A percentile compares a stretch with the other conserved stretches of the same genome.
These are phyloP conservation scores for Alauda arvensis DNA, from an alignment of 2,797 vertebrate species.

Conservation along the genomic window DNA sequence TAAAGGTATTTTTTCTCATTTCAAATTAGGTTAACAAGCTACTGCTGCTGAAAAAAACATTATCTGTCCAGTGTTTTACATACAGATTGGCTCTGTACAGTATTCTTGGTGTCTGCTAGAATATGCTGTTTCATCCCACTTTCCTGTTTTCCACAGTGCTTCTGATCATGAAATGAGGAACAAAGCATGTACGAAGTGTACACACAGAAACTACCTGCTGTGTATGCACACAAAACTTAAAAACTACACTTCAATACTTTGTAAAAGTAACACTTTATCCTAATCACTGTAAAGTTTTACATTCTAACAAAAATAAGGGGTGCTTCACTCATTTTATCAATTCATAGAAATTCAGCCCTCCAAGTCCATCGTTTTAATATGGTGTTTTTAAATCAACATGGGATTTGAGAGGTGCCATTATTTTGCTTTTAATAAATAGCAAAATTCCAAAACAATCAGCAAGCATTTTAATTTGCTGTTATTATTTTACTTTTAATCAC, in stretches of 20 bases:
- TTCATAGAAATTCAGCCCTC: background rate
- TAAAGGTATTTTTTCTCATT: background rate
- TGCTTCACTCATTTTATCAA: background rate
- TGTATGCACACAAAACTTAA: background rate
- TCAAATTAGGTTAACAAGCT: background rate
- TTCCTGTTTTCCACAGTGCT: background rate
- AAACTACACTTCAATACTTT: background rate
- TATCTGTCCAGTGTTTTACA: background rate
- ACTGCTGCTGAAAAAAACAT: background rate
- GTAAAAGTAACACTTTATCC: background rate
- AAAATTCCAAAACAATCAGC: background rate
- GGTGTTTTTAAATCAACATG: background rate
- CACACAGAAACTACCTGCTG: background rate
- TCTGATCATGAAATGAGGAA: background rate
- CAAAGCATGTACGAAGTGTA: background rate
- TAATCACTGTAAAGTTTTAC: background rate
- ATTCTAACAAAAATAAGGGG: background rate
- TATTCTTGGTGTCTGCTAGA: background rate
- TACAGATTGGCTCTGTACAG: background rate
- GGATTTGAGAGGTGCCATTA: background rate
- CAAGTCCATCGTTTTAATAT: background rate
- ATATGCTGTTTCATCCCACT: background rate
- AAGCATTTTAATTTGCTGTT: background rate
- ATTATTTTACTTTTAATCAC: background rate
- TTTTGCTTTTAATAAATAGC: background rate